Evolutionary conservation across 1,140 invertebrate genomes (phyloP), one percentile per base, ranked within the genome.

Genomic region (Thaumetopoea pityocampa): DNA sequence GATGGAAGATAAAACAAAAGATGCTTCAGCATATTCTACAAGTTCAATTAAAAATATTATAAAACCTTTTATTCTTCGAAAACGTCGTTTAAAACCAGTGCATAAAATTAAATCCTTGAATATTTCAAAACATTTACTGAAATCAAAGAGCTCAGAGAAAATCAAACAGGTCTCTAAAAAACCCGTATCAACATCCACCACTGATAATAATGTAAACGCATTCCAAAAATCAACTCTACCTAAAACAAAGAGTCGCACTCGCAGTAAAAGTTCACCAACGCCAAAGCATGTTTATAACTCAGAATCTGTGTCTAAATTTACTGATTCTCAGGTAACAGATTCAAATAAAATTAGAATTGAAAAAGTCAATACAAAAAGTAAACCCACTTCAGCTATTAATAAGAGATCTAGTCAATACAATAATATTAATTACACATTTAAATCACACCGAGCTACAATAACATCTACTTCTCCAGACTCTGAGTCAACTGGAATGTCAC

Each of bases 31-130:
- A 14, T 9, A 11, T 38, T 9, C 10, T 23, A 15, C 33, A 35
- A 23, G 7, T n/a, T n/a, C n/a, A n/a, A n/a, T n/a, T n/a, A n/a
- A n/a, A 35, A 35, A n/a, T 23, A 10, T 36, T n/a, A 5, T 1
- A 16, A 22, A 19, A 28, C 15, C 5, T 19, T 10, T 22, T 30
- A 9, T 7, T 2, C 19, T 9, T 27, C 19, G 5, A 16, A 7
- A 43, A 12, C 14, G 23, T 10, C 66, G 52, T 46, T 67, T 42
- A 46, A 66, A 64, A 45, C 56, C 46, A 12, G 29, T 77, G 10
- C 79, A 83, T 35, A 83, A 79, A 64, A 68, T 83, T 4, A 83
- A 80, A 53, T 79, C 73, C 2, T 58, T 79, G 23, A 80, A 83
- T 55, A 70, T 80, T 45, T 79, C 76, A 2, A 71, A 59, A 30